phyloP scores from a whole-genome alignment of 2,888 invertebrate genomes.

The Rhagophthalmus giganteus region DNA sequence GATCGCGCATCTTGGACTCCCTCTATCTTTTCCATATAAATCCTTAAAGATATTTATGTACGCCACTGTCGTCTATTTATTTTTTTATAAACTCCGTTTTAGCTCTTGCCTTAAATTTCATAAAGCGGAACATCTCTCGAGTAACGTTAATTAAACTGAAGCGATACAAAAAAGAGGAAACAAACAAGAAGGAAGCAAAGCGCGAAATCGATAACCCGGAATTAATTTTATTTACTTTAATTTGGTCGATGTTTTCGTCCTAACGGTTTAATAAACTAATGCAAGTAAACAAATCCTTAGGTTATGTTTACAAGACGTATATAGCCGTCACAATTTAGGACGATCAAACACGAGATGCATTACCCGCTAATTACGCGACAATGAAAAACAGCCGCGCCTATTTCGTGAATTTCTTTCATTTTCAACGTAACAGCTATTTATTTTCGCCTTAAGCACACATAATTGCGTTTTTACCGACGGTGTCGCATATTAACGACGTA shows the following conservation, averaged over 20 bases:
- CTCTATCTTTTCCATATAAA: too few relatives aligned
- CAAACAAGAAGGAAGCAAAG: not conserved
- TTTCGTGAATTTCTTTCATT: conserved; percentile 2
- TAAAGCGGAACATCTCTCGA: not conserved
- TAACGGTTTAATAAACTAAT: conserved; percentile 9
- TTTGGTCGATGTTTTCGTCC: conserved; percentile 1
- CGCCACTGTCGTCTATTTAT: too few relatives aligned
- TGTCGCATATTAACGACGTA: not conserved
- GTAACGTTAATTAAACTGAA: too few relatives aligned
- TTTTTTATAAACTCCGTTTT: not conserved
- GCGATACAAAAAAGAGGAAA: too few relatives aligned
- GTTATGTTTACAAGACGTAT: conserved; percentile 4
- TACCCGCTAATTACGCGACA: conserved; percentile 3
- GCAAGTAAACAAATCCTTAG: conserved; percentile 7
- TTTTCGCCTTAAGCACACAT: not conserved
- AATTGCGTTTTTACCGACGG: conserved; percentile 2
- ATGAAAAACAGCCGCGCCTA: conserved; percentile 3
- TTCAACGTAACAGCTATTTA: conserved; percentile 1
- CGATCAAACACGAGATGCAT: conserved; percentile 3
- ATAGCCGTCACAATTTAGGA: not conserved
- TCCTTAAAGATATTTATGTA: too few relatives aligned
- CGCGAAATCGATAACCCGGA: conserved; percentile 1
- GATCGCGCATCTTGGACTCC: too few relatives aligned
- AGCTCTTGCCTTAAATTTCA: not conserved
- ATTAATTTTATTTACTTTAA: conserved; percentile 3